Evolutionary conservation across 1,140 invertebrate species (phyloP), one percentile per base, ranked within the genome.

Genomic region (Lordiphosa mommai): DNA sequence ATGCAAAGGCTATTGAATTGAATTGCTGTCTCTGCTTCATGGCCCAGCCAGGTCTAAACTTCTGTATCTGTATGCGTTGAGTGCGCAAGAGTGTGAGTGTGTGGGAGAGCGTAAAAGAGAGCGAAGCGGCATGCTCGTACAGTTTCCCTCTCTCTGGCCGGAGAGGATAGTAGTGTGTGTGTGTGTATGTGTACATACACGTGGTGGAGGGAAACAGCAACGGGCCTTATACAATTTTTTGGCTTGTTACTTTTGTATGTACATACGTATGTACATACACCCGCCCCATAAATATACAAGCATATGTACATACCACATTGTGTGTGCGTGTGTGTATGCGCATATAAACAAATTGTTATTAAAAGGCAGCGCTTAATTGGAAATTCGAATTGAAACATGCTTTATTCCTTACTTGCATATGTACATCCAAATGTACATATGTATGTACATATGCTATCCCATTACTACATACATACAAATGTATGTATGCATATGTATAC

Each of bases 1-100:
- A 88, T 88, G 86, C 74, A 80, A 86, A 87, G 84, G 82, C 84
- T 86, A 87, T 87, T 87, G 79, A 87, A 87, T 87, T 87, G 74
- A 87, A 87, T 85, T 70, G 82, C 80, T 68, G 80, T 76, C 72
- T 86, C 72, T 86, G 72, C 74, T 80, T 80, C 80, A 63, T 61
- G 57, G 40, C 61, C 64, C 65, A 84, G 63, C 47, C 61, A 65
- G 65, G 12, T 37, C 12, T 37, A 73, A 64, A 79, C 69, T 72
- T 85, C 56, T 82, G 67, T 74, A 71, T 85, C 56, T 82, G 67
- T 74, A 71, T 73, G 70, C 61, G 77, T 74, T 64, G 60, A 53
- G 41, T 85, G 80, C 69, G 70, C 58, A 63, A 72, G 46, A 53
- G 63, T 74, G 66, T 71, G 57, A 61, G 69, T 53, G 43, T 56